Conservation (phyloP, 2,797 vertebrate species). For the Caiman crocodilus region DNA sequence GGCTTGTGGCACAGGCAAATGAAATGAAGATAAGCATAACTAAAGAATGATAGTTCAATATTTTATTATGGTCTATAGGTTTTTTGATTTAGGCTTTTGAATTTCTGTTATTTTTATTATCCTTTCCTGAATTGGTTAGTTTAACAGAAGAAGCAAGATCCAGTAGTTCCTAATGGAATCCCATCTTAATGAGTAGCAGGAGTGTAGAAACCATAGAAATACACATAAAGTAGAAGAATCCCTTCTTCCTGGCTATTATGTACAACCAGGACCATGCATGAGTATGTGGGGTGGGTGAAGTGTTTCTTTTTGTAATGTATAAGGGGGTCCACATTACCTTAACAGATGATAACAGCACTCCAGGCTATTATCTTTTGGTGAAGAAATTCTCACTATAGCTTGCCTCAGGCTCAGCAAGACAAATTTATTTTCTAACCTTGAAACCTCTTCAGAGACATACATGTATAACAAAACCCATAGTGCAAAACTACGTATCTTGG, state of each 20-base stretch:
- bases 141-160: background rate
- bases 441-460: background rate
- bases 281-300: background rate
- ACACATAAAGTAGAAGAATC: background rate
- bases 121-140: background rate
- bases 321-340: background rate
- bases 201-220: background rate
- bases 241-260: background rate
- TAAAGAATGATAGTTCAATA: background rate
- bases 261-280: too few species aligned
- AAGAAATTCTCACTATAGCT: background rate
- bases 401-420: conserved; percentile 17
- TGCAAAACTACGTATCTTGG: background rate
- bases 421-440: conserved; percentile 11
- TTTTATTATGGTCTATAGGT: background rate
- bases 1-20: background rate
- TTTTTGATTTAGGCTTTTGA: background rate
- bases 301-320: background rate
- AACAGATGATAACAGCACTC: background rate
- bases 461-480: background rate
- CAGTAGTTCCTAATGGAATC: background rate
- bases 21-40: background rate
- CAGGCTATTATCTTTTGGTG: background rate
- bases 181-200: background rate
- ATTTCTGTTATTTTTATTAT: background rate